A percentile compares a stretch with the other conserved stretches of the same genome.
phyloP scores from a whole-genome alignment of 2,888 invertebrate species.

The Torymus texanus region DNA sequence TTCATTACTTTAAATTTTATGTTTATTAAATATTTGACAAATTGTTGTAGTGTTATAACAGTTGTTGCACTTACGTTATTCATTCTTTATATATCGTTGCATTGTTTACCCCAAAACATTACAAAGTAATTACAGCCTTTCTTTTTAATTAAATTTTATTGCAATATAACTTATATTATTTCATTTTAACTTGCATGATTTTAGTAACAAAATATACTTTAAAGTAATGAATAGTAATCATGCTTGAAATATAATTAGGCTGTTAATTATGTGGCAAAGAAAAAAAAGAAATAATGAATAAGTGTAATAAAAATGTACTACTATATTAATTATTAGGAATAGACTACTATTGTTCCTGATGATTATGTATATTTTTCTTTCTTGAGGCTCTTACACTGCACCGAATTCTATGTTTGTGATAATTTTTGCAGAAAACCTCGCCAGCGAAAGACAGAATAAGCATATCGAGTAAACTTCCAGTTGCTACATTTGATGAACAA shows the following conservation, averaged over 20 bases:
- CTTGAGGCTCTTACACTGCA: constrained; percentile 33
- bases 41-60: neutral
- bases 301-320: constrained; percentile 36
- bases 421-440: constrained; percentile 10
- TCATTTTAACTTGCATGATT: neutral
- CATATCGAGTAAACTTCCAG: constrained; percentile 27
- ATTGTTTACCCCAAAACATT: no score
- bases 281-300: constrained; percentile 21
- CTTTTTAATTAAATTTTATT: neutral
- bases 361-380: constrained; percentile 19
- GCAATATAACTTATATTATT: neutral
- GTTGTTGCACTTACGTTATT: neutral
- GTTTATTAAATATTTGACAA: neutral
- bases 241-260: constrained; percentile 33
- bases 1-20: constrained; percentile 17
- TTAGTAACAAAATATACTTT: neutral
- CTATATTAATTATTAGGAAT: constrained; percentile 24
- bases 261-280: constrained; percentile 40
- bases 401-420: constrained; percentile 27
- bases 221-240: constrained; percentile 20
- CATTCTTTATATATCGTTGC: no score
- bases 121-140: no score
- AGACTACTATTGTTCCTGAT: constrained; percentile 3
- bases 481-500: neutral
- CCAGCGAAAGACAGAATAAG: constrained; percentile 16